Percentiles rank a stretch among this genome's conserved stretches.
These are phyloP conservation scores for Heliconius eleuchia DNA, from an alignment of 1,140 invertebrate genomes.

Conservation along the genomic window DNA sequence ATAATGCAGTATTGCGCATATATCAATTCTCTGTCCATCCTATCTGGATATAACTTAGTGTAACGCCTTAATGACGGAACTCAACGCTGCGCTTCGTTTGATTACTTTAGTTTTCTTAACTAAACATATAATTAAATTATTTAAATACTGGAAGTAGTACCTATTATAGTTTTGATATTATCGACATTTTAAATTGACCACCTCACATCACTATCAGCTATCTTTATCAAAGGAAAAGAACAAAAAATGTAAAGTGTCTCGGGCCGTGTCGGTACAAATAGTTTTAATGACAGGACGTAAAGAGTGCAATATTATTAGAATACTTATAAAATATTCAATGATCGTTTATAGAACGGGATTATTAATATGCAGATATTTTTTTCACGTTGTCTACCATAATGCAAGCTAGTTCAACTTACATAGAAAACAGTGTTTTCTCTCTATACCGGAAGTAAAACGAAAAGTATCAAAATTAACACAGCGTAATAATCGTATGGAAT, in stretches of 20 bases:
- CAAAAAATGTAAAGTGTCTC: conserved; percentile 33
- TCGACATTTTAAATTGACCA: conserved; percentile 1
- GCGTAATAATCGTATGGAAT: no score
- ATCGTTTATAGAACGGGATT: not conserved
- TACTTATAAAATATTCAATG: not conserved
- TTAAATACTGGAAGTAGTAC: no score
- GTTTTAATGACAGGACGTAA: not conserved
- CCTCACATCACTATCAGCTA: conserved; percentile 19
- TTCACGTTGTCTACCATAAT: not conserved
- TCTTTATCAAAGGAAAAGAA: conserved; percentile 37
- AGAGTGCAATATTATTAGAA: not conserved
- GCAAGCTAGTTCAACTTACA: not conserved
- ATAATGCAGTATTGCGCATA: no score
- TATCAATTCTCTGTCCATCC: no score
- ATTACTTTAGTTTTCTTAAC: no score
- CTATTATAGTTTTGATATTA: not conserved
- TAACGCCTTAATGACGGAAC: no score
- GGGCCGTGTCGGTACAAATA: conserved; percentile 16
- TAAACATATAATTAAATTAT: no score
- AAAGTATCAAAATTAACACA: no score
- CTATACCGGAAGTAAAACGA: no score
- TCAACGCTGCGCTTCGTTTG: no score
- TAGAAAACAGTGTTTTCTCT: no score
- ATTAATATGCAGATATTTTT: not conserved
- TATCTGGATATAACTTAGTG: no score